Percentiles rank a stretch among this genome's conserved stretches.
Evolutionary conservation across 2,113 vertebrate species (phyloP).

Genomic region (Strigops habroptila): DNA sequence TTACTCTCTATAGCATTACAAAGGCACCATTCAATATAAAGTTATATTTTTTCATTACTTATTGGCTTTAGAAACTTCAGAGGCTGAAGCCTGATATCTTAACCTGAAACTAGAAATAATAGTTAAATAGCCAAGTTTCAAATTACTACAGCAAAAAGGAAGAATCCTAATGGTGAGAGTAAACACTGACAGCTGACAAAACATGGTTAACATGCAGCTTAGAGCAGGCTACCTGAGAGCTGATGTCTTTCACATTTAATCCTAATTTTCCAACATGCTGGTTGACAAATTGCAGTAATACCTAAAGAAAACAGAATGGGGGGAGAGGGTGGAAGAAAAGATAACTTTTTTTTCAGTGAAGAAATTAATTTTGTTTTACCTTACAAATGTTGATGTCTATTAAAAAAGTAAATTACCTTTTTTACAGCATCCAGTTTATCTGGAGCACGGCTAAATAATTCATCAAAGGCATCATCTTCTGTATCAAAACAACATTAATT

Average conservation of each 20-base stretch:
- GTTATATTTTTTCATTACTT: neutral
- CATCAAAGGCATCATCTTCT: slow-evolving; percentile 81
- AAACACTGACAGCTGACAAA: neutral
- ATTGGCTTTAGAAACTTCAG: neutral
- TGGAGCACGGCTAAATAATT: slow-evolving; percentile 81
- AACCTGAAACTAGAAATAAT: neutral
- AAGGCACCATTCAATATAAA: neutral
- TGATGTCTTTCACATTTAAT: slow-evolving; percentile 80
- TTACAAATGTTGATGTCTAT: neutral
- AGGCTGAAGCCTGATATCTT: neutral
- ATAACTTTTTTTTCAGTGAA: neutral
- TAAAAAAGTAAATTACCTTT: slow-evolving; percentile 75
- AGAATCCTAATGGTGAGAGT: neutral
- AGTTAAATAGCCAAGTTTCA: neutral
- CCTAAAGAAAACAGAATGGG: slow-evolving; percentile 67
- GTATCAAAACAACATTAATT: slow-evolving; percentile 51
- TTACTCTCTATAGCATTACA: neutral
- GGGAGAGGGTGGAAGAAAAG: neutral
- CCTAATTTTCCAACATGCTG: slow-evolving; percentile 80
- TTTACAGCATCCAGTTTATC: slow-evolving; percentile 85
- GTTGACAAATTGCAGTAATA: slow-evolving; percentile 87
- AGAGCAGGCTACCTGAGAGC: slow-evolving; percentile 79
- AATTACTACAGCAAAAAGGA: neutral
- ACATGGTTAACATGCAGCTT: neutral
- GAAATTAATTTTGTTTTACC: neutral